phyloP scores from a whole-genome alignment of 2,113 vertebrate genomes.

The Diadophis punctatus region DNA sequence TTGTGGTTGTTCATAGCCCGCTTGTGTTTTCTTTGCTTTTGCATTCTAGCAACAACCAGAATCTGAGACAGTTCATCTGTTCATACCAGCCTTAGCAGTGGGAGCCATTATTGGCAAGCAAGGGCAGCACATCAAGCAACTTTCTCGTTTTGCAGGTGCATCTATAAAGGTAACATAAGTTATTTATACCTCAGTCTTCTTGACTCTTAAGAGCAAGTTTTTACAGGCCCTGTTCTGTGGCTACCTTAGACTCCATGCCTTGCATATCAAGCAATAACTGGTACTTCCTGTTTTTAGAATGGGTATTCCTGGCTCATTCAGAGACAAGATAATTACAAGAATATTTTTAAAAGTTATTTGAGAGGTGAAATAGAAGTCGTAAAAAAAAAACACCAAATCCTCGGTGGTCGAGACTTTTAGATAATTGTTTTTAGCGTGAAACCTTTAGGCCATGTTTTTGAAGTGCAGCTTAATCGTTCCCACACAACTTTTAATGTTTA shows the following conservation, averaged over 20 bases:
- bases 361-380: conserved; percentile 61
- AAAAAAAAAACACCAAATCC: conserved; percentile 31
- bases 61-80: conserved; percentile 94
- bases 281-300: conserved; percentile 57
- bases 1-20: conserved; percentile 42
- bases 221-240: conserved; percentile 30
- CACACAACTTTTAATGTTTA: background rate
- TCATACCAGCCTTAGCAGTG: conserved; percentile 94
- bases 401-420: conserved; percentile 52
- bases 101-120: conserved; percentile 98
- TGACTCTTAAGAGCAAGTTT: conserved; percentile 45
- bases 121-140: conserved; percentile 98
- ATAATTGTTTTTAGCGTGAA: conserved; percentile 32
- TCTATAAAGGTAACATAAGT: conserved; percentile 88
- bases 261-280: conserved; percentile 54
- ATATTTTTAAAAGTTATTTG: conserved; percentile 58
- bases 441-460: conserved; percentile 4
- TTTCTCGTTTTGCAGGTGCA: conserved; percentile 94
- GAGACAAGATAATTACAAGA: conserved; percentile 64
- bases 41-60: conserved; percentile 80
- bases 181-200: conserved; percentile 26
- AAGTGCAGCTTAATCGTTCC: conserved; percentile 19
- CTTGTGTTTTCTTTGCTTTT: conserved; percentile 47
- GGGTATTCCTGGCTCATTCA: conserved; percentile 59
- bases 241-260: background rate